phyloP scores from a whole-genome alignment of 1,140 invertebrate species.

The Daktulosphaira vitifoliae region DNA sequence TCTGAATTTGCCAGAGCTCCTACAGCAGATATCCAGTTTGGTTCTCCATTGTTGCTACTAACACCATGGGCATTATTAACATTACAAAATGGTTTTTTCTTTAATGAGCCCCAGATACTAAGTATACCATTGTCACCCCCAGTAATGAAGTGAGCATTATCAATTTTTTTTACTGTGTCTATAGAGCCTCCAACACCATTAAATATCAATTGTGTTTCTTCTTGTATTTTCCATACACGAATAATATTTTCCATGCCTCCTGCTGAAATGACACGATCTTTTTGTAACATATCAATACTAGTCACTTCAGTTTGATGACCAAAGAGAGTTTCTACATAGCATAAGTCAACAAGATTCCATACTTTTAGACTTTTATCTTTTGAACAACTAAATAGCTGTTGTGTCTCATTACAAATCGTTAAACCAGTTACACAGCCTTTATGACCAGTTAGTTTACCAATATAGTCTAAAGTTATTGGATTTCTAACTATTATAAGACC shows the following conservation, averaged over 20 bases:
- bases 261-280: constrained; percentile 78
- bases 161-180: constrained; percentile 79
- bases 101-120: constrained; percentile 75
- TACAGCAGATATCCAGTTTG: constrained; percentile 79
- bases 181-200: constrained; percentile 72
- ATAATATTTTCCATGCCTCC: constrained; percentile 79
- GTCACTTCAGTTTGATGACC: constrained; percentile 85
- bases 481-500: constrained; percentile 74
- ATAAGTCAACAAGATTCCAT: constrained; percentile 92
- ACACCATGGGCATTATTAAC: constrained; percentile 66
- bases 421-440: constrained; percentile 66
- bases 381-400: constrained; percentile 65
- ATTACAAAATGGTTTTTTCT: constrained; percentile 80
- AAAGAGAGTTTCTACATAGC: constrained; percentile 91
- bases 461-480: constrained; percentile 59
- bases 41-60: constrained; percentile 51
- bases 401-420: constrained; percentile 75
- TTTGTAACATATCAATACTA: constrained; percentile 73
- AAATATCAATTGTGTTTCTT: constrained; percentile 92
- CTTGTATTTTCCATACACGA: constrained; percentile 90
- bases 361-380: constrained; percentile 81
- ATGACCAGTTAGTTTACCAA: constrained; percentile 77
- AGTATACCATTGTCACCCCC: constrained; percentile 82
- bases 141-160: constrained; percentile 86
- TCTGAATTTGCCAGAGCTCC: constrained; percentile 76